These are phyloP conservation scores for Thecocarcelia acutangulata DNA, from an alignment of 2,888 invertebrate genomes.

Conservation along the genomic window DNA sequence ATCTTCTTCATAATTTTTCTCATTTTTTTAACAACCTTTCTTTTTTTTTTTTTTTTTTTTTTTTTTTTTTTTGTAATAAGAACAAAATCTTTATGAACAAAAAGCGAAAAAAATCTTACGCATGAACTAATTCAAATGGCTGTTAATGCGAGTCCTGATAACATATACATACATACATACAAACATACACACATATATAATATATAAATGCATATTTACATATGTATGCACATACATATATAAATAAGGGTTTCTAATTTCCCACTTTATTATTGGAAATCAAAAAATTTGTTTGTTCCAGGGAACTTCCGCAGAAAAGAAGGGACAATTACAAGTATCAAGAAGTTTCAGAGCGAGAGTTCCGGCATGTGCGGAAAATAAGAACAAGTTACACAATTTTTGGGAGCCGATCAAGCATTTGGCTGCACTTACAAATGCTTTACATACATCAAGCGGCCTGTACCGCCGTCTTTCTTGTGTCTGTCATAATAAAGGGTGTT, in stretches of 20 bases:
- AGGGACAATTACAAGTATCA: too few species aligned
- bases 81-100: slow-evolving; percentile 39
- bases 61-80: slow-evolving; percentile 34
- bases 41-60: slow-evolving; percentile 20
- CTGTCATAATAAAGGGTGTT: too few species aligned
- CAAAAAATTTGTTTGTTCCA: too few species aligned
- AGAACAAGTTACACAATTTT: too few species aligned
- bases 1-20: slow-evolving; percentile 32
- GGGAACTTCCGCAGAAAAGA: too few species aligned
- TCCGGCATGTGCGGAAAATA: too few species aligned
- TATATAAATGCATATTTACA: neutral
- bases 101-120: slow-evolving; percentile 53
- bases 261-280: too few species aligned
- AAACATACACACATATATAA: neutral
- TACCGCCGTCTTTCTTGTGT: too few species aligned
- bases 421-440: too few species aligned
- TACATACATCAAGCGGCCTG: too few species aligned
- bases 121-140: slow-evolving; percentile 53
- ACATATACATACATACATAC: neutral
- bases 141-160: slow-evolving; percentile 37
- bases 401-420: too few species aligned
- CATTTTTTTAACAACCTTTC: slow-evolving; percentile 30
- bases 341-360: too few species aligned
- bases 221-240: neutral
- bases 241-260: neutral